These are phyloP conservation scores for Baronia brevicornis DNA, from an alignment of 2,888 invertebrate genomes.

Conservation along the genomic window DNA sequence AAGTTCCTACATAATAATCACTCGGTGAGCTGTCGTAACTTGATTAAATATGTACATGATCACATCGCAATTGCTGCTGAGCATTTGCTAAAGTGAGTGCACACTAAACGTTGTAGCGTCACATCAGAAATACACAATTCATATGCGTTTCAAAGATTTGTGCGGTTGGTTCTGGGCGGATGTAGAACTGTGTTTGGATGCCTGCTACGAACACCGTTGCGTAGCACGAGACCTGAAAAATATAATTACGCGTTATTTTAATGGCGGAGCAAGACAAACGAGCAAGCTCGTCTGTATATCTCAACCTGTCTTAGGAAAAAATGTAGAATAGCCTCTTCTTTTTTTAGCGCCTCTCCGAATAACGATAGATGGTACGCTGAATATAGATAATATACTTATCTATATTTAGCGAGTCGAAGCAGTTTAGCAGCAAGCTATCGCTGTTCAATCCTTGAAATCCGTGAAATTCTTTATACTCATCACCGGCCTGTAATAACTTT, in stretches of 20 bases:
- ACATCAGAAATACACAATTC: constrained; percentile 1
- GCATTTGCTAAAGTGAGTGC: constrained; percentile 12
- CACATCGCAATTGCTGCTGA: not conserved
- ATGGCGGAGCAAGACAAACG: not conserved
- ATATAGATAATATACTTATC: too few species aligned
- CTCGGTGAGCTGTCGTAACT: not conserved
- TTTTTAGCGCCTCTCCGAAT: too few species aligned
- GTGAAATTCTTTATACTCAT: too few species aligned
- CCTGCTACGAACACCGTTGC: constrained; percentile 68
- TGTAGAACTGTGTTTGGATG: constrained; percentile 30
- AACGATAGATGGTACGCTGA: too few species aligned
- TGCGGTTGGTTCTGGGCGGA: constrained; percentile 42
- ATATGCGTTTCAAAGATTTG: constrained; percentile 17
- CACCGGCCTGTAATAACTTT: too few species aligned
- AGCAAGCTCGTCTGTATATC: not conserved
- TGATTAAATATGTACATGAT: not conserved
- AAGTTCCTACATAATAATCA: constrained; percentile 1
- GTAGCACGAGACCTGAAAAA: constrained; percentile 54
- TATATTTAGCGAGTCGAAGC: too few species aligned
- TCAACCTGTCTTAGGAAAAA: too few species aligned
- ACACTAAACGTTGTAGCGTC: not conserved
- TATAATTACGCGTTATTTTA: constrained; percentile 3
- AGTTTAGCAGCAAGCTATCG: too few species aligned
- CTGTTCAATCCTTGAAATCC: too few species aligned
- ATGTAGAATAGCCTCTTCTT: too few species aligned